phyloP scores from a whole-genome alignment of 2,888 invertebrate species.

The Morpho helenor region DNA sequence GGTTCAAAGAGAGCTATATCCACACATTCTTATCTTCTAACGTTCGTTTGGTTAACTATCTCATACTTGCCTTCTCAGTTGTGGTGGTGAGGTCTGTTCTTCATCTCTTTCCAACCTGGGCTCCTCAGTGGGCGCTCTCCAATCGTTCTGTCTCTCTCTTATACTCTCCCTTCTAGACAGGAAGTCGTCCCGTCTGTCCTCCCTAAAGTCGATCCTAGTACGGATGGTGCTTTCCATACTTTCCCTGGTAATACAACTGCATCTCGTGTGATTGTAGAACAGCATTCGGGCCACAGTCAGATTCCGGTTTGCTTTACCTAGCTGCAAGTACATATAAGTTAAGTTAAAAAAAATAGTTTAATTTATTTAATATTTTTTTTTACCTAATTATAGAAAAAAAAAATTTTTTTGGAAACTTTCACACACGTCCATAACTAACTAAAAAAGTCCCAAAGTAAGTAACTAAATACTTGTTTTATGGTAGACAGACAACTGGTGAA shows the following conservation, averaged over 20 bases:
- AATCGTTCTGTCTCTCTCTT: conserved; percentile 43
- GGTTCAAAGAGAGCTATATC: too few species aligned
- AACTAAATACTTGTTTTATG: too few species aligned
- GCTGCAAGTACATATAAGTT: conserved; percentile 35
- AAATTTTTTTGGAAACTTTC: too few species aligned
- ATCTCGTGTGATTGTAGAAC: conserved; percentile 68
- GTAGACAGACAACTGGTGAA: too few species aligned
- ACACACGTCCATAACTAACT: too few species aligned
- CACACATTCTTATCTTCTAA: background rate
- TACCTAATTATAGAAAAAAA: too few species aligned
- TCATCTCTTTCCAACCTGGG: conserved; percentile 45
- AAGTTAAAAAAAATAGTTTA: background rate
- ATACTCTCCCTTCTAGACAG: conserved; percentile 24
- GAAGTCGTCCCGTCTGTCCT: conserved; percentile 21
- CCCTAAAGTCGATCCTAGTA: conserved; percentile 28
- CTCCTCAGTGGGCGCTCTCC: conserved; percentile 49
- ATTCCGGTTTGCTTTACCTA: conserved; percentile 55
- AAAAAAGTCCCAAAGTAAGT: too few species aligned
- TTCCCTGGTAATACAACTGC: conserved; percentile 58
- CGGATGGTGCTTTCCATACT: conserved; percentile 43
- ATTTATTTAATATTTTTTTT: too few species aligned
- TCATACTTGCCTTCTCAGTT: conserved; percentile 49
- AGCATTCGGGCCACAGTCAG: conserved; percentile 50
- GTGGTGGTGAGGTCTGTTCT: conserved; percentile 55
- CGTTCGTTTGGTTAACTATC: background rate